Evolutionary conservation across 1,140 invertebrate species (phyloP).

Genomic region (Magallana gigas): DNA sequence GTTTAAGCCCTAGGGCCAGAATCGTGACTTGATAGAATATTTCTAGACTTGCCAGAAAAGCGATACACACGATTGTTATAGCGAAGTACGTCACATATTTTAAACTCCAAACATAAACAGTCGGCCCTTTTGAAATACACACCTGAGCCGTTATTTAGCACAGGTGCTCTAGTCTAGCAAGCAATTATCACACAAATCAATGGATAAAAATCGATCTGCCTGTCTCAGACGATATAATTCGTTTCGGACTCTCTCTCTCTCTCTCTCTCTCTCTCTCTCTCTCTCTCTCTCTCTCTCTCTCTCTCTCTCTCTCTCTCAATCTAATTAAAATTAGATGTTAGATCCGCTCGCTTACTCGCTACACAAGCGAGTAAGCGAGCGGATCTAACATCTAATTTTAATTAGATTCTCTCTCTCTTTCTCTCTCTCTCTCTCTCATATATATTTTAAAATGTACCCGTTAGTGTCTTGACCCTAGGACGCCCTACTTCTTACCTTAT

Average conservation of each 20-base stretch:
- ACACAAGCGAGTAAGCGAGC: too few relatives aligned
- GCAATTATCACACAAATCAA: too few relatives aligned
- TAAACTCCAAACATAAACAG: constrained; percentile 30
- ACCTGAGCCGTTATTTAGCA: not conserved
- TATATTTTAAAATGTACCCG: not conserved
- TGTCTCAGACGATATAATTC: too few relatives aligned
- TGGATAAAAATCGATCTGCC: too few relatives aligned
- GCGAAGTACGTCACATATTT: constrained; percentile 24
- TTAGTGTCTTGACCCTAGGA: not conserved
- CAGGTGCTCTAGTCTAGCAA: not conserved
- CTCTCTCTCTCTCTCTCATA: not conserved
- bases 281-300: not conserved
- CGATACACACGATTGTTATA: constrained; percentile 9
- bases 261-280: not conserved
- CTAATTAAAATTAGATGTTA: too few relatives aligned
- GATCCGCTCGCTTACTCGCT: too few relatives aligned
- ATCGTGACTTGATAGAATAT: constrained; percentile 33
- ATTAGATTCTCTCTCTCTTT: not conserved
- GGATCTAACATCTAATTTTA: too few relatives aligned
- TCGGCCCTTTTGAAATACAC: constrained; percentile 23
- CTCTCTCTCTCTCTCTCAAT: too few relatives aligned
- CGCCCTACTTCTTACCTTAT: too few relatives aligned
- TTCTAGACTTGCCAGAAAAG: constrained; percentile 33
- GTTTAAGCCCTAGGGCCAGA: constrained; percentile 14
- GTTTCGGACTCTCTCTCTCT: not conserved